Evolutionary conservation across 2,113 vertebrate genomes (phyloP).

Genomic region (Rafetus swinhoei): DNA sequence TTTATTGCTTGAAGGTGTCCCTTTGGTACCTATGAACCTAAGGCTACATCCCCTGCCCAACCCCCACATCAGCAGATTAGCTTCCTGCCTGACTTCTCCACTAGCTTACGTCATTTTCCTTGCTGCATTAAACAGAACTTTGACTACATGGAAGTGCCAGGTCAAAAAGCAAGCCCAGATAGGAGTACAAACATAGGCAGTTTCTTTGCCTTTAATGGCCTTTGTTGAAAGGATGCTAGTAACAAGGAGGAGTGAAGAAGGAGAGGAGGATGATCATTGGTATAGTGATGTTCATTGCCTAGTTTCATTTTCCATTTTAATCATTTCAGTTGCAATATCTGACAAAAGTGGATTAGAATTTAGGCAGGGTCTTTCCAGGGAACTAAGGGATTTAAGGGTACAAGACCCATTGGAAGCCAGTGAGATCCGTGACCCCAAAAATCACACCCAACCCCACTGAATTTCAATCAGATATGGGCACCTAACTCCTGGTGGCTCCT

Average conservation of each 20-base stretch:
- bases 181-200: neutral
- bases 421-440: too few species aligned
- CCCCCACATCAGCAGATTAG: neutral
- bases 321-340: neutral
- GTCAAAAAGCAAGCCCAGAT: neutral
- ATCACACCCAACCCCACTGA: too few species aligned
- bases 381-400: neutral
- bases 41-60: neutral
- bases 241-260: neutral
- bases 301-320: neutral
- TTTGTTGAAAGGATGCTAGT: neutral
- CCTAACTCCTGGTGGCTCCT: too few species aligned
- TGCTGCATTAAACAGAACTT: neutral
- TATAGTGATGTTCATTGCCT: neutral
- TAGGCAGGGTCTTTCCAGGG: neutral
- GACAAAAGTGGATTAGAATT: neutral
- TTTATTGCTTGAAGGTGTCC: neutral
- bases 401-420: neutral
- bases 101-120: neutral
- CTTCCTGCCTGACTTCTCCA: neutral
- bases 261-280: neutral
- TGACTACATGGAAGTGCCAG: too few species aligned
- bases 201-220: neutral
- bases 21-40: neutral
- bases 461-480: rapidly evolving